A percentile compares a stretch with the other conserved stretches of the same genome.
These are phyloP conservation scores for Galagoides demidoff DNA, from an alignment of 2,797 vertebrate genomes.

Conservation along the genomic window DNA sequence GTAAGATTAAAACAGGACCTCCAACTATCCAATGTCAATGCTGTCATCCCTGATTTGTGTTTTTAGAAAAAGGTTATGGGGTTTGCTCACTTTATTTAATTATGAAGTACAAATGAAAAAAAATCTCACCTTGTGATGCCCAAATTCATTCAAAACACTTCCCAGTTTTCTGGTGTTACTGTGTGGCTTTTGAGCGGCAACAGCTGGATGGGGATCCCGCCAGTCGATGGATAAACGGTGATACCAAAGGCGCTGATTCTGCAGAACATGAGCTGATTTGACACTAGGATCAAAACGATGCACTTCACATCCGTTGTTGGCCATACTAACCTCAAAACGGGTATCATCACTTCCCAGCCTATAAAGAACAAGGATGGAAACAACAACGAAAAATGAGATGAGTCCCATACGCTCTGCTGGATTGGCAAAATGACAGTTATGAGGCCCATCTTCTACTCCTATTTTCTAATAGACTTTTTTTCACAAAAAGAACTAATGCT, in stretches of 20 bases:
- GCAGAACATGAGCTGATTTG: slow-evolving; percentile 90
- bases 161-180: slow-evolving; percentile 94
- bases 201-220: slow-evolving; percentile 94
- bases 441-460: slow-evolving; percentile 19
- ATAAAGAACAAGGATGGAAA: background rate
- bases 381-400: background rate
- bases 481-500: background rate
- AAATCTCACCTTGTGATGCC: slow-evolving; percentile 93
- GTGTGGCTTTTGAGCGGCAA: slow-evolving; percentile 87
- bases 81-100: background rate
- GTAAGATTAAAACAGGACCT: background rate
- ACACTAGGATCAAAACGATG: slow-evolving; percentile 96
- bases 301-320: slow-evolving; percentile 92
- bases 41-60: background rate
- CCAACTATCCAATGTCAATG: background rate
- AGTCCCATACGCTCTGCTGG: background rate
- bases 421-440: background rate
- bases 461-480: slow-evolving; percentile 36
- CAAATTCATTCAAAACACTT: slow-evolving; percentile 94
- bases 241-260: slow-evolving; percentile 90
- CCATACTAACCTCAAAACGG: slow-evolving; percentile 91
- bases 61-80: background rate
- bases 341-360: slow-evolving; percentile 90
- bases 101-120: background rate
- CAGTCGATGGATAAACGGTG: slow-evolving; percentile 95